A percentile compares a stretch with the other conserved stretches of the same genome.
phyloP scores from a whole-genome alignment of 2,113 vertebrate species.

The Eptesicus fuscus region DNA sequence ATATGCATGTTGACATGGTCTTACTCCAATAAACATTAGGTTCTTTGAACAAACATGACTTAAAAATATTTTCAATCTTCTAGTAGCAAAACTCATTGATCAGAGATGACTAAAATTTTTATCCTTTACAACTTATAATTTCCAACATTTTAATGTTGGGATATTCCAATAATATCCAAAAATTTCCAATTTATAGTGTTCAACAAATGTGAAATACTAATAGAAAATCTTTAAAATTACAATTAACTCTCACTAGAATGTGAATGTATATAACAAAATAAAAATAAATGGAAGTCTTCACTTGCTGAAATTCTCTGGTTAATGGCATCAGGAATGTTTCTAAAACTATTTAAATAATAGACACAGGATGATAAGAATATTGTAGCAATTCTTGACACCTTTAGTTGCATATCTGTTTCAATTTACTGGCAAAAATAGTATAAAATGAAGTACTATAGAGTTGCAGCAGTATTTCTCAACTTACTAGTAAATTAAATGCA shows the following conservation, averaged over 20 bases:
- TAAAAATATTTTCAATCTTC: not conserved
- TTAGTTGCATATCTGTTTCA: not conserved
- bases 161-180: not conserved
- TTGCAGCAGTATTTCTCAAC: not conserved
- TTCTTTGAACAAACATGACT: not conserved
- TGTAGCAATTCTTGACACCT: not conserved
- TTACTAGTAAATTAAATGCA: not conserved
- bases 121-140: no score
- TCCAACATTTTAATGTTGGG: not conserved
- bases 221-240: not conserved
- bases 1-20: not conserved
- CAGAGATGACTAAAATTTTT: not conserved
- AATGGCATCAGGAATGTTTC: not conserved
- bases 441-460: not conserved
- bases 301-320: not conserved
- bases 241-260: not conserved
- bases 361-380: not conserved
- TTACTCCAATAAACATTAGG: not conserved
- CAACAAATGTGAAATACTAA: not conserved
- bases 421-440: not conserved
- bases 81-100: not conserved
- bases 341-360: slow-evolving; percentile 22
- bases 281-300: not conserved
- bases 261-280: not conserved
- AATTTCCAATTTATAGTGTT: not conserved